Evolutionary conservation across 2,888 invertebrate species (phyloP), one percentile per base, ranked within the genome.

Genomic region (Eupithecia abbreviata): DNA sequence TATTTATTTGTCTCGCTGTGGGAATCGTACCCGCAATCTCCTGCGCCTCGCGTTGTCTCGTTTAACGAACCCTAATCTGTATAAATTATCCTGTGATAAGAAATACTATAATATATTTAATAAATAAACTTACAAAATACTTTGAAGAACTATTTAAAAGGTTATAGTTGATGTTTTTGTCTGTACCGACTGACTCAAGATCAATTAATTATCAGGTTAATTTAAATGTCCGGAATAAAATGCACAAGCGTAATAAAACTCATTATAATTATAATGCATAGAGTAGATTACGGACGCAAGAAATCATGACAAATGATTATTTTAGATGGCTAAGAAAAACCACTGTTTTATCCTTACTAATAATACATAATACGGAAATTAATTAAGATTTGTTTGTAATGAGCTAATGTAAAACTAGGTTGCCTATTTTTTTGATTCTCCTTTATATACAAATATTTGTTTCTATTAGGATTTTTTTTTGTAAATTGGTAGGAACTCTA

Each of bases 271-370:
- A 18, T 9, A 10, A 58, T 18, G 12, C 62, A 4, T 62, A 62
- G 10, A 62, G 55, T 9, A 58, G 55, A 62, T 62, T 30, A 62
- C 62, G 62, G 62, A 62, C 62, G 62, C 18, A 62, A 62, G 30
- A 62, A 62, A 18, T 12, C 62, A 62, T 62, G 62, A 62, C n/a
- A 62, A 62, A 62, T 62, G 18, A 62, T 62, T 62, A 62, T 30
- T 62, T 62, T 30, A 62, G 18, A 62, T 30, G 12, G 18, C 10
- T 30, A 62, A 30, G 30, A 18, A 51, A 51, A 51, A 51, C 51
- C 4, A 2, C 4, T 15, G 30, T 49, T 49, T 49, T 15, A 51
- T 51, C 51, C 51, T 1, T 15, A 13, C 49, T 13, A 45, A 45
- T 45, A 30, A 2, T 55, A 55, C 7, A 15, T 30, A n/a, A 55